Conservation (phyloP, 1,140 invertebrate genomes). For the Pomacea maculata region DNA sequence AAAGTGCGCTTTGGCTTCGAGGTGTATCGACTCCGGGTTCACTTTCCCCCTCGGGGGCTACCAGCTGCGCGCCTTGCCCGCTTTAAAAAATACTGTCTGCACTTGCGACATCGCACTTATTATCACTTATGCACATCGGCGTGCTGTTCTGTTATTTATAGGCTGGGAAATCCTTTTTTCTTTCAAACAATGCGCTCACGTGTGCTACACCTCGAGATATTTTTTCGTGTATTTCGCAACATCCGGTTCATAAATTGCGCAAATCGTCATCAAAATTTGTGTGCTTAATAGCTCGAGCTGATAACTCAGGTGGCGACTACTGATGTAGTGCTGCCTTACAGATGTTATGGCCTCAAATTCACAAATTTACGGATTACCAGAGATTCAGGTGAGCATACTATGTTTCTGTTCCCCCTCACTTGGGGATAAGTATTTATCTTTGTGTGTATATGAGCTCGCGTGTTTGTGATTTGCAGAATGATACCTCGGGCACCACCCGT, state of each 20-base stretch:
- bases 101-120: no score
- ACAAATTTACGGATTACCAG: constrained; percentile 42
- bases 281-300: constrained; percentile 16
- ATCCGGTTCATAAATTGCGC: constrained; percentile 10
- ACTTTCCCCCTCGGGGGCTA: no score
- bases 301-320: constrained; percentile 1
- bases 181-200: not conserved
- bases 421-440: constrained; percentile 5
- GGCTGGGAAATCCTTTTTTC: not conserved
- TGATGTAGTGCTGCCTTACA: constrained; percentile 3
- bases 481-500: constrained; percentile 44
- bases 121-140: no score
- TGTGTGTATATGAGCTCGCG: constrained; percentile 5
- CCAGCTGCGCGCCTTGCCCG: no score
- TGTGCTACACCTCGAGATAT: not conserved
- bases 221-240: constrained; percentile 17
- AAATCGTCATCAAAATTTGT: constrained; percentile 22
- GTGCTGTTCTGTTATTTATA: not conserved
- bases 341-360: constrained; percentile 39
- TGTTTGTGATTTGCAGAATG: constrained; percentile 43
- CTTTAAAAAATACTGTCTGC: no score
- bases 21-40: no score
- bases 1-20: no score
- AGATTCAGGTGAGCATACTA: constrained; percentile 31
- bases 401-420: not conserved